A percentile compares a stretch with the other conserved stretches of the same genome.
phyloP scores from a whole-genome alignment of 2,797 vertebrate species.

The Sciurus vulgaris region DNA sequence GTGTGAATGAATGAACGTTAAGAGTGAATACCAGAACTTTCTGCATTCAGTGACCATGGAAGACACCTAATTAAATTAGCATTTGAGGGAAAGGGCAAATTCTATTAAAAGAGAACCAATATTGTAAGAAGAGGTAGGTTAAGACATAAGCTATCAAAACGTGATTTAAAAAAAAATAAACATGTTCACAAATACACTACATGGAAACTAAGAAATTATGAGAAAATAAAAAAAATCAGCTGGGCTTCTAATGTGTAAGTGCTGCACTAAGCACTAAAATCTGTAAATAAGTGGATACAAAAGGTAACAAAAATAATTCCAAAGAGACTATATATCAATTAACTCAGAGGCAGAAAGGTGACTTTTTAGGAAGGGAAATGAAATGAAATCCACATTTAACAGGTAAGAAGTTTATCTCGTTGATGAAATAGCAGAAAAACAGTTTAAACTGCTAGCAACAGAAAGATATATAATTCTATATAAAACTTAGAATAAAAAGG shows the following conservation, averaged over 20 bases:
- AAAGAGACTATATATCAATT: slow-evolving; percentile 52
- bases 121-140: slow-evolving; percentile 56
- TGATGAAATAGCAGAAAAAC: slow-evolving; percentile 25
- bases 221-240: slow-evolving; percentile 21
- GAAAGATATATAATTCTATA: slow-evolving; percentile 47
- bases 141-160: slow-evolving; percentile 70
- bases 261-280: neutral
- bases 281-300: slow-evolving; percentile 35
- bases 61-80: neutral
- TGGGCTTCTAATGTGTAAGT: neutral
- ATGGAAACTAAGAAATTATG: neutral
- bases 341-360: slow-evolving; percentile 52
- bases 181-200: slow-evolving; percentile 59
- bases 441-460: slow-evolving; percentile 4
- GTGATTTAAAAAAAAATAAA: slow-evolving; percentile 68
- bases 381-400: slow-evolving; percentile 47
- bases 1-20: neutral
- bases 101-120: neutral
- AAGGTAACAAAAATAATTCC: slow-evolving; percentile 48
- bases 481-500: slow-evolving; percentile 30
- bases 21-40: neutral
- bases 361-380: slow-evolving; percentile 47
- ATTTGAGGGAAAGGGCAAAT: neutral
- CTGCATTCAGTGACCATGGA: neutral
- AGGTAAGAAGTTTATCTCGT: slow-evolving; percentile 46